Conservation (phyloP, 2,113 vertebrate species). For the Bothrops jararaca region DNA sequence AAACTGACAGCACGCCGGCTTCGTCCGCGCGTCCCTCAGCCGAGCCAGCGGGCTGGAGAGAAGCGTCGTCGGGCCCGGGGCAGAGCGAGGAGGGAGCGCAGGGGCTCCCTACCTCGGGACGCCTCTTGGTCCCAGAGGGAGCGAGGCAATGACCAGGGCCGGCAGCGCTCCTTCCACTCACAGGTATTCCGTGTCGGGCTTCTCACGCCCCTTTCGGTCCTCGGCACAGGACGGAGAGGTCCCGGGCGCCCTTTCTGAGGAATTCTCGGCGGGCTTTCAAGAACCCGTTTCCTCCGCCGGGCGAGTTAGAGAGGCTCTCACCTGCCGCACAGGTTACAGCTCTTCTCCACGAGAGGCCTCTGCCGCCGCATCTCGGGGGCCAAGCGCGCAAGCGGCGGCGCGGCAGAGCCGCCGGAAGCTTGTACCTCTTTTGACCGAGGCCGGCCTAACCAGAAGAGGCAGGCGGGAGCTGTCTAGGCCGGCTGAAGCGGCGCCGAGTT, state of each 20-base stretch:
- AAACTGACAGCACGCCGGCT: conserved; percentile 48
- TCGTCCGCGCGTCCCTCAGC: conserved; percentile 29
- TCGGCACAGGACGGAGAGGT: background rate
- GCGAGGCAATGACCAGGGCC: background rate
- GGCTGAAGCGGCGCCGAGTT: background rate
- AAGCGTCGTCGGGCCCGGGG: background rate
- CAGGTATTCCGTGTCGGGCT: background rate
- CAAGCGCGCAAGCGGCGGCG: background rate
- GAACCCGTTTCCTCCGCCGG: background rate
- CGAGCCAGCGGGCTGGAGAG: conserved; percentile 36
- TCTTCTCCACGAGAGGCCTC: background rate
- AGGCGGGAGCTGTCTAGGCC: background rate
- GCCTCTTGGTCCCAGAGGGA: background rate
- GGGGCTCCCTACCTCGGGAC: background rate
- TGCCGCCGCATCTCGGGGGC: background rate
- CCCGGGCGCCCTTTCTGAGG: background rate
- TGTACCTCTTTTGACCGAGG: background rate
- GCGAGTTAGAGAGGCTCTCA: background rate
- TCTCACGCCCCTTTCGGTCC: background rate
- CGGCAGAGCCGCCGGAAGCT: background rate
- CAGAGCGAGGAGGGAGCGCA: background rate
- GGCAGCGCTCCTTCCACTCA: background rate
- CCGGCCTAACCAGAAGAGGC: background rate
- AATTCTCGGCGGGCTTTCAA: background rate
- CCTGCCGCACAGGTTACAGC: conserved; percentile 11